These are phyloP conservation scores for Spicauda simplicius DNA, from an alignment of 2,888 invertebrate species.

Conservation along the genomic window DNA sequence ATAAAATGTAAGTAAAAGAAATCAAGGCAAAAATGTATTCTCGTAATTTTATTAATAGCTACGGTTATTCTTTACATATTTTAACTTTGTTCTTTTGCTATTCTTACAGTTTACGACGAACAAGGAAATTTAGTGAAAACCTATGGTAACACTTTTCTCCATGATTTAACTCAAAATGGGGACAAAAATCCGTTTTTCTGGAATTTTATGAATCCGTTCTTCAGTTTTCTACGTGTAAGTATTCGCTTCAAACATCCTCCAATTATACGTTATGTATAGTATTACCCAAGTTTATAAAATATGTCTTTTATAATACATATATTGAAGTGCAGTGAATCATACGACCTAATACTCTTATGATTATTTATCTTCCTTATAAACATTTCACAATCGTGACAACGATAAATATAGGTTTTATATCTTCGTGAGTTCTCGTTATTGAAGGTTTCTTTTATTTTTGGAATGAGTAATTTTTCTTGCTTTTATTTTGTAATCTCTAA, in stretches of 20 bases:
- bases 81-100: no score
- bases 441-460: neutral
- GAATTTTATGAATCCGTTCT: conserved; percentile 67
- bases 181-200: conserved; percentile 63
- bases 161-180: conserved; percentile 58
- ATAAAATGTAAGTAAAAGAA: no score
- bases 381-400: neutral
- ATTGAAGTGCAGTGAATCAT: neutral
- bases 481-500: neutral
- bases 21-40: no score
- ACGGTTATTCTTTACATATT: no score
- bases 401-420: neutral
- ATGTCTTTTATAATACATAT: no score
- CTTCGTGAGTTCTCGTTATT: neutral
- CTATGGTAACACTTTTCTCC: conserved; percentile 63
- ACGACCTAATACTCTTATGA: neutral
- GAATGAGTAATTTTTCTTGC: neutral
- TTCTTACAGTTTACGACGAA: conserved; percentile 73
- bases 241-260: neutral
- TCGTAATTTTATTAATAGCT: no score
- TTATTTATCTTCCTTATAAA: neutral
- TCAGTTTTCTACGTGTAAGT: conserved; percentile 67
- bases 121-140: conserved; percentile 71
- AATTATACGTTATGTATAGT: neutral
- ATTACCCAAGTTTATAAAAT: no score